A percentile compares a stretch with the other conserved stretches of the same genome.
phyloP scores from a whole-genome alignment of 1,140 invertebrate genomes.

The Lycorma delicatula region DNA sequence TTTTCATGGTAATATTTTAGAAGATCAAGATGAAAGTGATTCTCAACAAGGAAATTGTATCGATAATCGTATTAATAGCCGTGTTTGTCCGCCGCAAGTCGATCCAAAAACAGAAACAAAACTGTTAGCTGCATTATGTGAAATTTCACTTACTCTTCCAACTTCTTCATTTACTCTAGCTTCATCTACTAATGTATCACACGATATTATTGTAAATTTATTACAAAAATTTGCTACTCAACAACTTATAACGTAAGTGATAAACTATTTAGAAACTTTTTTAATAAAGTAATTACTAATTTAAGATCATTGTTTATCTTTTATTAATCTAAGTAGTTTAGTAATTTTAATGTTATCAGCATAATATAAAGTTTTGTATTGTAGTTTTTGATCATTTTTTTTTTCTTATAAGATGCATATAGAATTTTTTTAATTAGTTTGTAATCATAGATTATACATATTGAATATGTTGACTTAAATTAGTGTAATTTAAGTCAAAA shows the following conservation, averaged over 20 bases:
- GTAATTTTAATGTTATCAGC: too few species aligned
- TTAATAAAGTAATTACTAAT: too few species aligned
- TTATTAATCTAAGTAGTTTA: too few species aligned
- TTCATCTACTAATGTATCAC: slow-evolving; percentile 47
- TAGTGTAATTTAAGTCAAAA: too few species aligned
- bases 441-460: too few species aligned
- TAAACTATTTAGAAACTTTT: slow-evolving; percentile 21
- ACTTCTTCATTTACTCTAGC: slow-evolving; percentile 61
- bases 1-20: too few species aligned
- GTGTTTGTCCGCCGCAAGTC: background rate
- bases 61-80: background rate
- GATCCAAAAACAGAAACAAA: slow-evolving; percentile 55
- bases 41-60: background rate
- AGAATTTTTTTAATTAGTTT: too few species aligned
- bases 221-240: slow-evolving; percentile 82
- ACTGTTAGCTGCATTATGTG: slow-evolving; percentile 63
- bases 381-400: too few species aligned
- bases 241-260: slow-evolving; percentile 59
- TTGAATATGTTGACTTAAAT: too few species aligned
- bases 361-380: too few species aligned
- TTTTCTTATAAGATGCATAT: too few species aligned
- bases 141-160: slow-evolving; percentile 66
- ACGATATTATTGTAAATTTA: slow-evolving; percentile 61
- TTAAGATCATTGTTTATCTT: too few species aligned
- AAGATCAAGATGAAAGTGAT: background rate